Evolutionary conservation across 1,140 invertebrate species (phyloP).

Genomic region (Brevipalpus yothersi): DNA sequence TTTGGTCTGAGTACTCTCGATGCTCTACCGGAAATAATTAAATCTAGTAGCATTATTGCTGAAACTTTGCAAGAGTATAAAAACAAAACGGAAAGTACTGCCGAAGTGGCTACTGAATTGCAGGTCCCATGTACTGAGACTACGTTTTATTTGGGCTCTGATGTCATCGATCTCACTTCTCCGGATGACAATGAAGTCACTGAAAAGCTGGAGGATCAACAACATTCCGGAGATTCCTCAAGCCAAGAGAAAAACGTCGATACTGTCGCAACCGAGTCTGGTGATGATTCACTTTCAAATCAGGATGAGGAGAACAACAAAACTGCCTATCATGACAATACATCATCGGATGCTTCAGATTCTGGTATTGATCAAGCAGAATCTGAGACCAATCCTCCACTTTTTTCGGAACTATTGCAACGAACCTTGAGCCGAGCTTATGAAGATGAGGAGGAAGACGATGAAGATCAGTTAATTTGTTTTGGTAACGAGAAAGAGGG

Average conservation of each 20-base stretch:
- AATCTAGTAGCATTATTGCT: constrained; percentile 11
- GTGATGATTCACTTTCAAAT: background rate
- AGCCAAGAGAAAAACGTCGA: background rate
- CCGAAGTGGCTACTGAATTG: background rate
- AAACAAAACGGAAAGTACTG: constrained; percentile 17
- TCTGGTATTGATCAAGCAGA: background rate
- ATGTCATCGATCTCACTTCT: constrained; percentile 75
- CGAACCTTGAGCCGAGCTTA: background rate
- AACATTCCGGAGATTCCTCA: background rate
- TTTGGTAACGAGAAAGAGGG: background rate
- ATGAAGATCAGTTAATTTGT: background rate
- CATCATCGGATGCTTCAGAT: background rate
- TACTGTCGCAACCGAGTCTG: background rate
- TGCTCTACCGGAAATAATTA: constrained; percentile 20
- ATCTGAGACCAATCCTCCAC: background rate
- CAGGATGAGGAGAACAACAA: background rate
- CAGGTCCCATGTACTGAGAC: background rate
- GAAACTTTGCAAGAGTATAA: constrained; percentile 22
- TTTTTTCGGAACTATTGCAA: background rate
- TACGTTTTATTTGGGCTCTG: constrained; percentile 44
- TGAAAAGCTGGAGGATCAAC: background rate
- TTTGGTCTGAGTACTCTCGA: constrained; percentile 28
- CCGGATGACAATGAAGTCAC: background rate
- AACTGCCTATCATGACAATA: background rate
- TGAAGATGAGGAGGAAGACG: background rate